Base-by-base conservation (phyloP, 2,888 invertebrate species). In the Poecilobothrus nobilitatus region DNA sequence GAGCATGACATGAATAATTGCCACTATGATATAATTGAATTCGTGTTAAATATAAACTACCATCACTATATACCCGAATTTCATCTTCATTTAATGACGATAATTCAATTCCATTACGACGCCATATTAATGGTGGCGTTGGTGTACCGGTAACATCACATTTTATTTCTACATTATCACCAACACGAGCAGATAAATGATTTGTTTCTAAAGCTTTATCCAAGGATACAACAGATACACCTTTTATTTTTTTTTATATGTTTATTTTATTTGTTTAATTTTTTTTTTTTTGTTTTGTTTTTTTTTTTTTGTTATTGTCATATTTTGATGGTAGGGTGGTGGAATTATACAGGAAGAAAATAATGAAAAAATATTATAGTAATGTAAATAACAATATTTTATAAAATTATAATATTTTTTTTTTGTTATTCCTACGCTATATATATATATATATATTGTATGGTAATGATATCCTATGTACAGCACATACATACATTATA, bases 131-230 rank as follows among this genome's bases (percentile, higher is more conserved):
- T 20, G 88, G 88, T 3, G 88, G 87, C 9, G 87, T 86, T 18
- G 89, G 89, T 22, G 87, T 87, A 20, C 89, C 89, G 33, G 86
- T 87, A 66, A 91, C 88, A 79, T 90, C 90, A 79, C 91, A 91
- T 78, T 89, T 89, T 74, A 91, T 87, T 80, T 91, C 90, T 67
- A 91, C 87, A 78, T 90, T 91, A 79, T 90, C 90, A 37, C 89
- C 90, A 21, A 90, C 88, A 66, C 89, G 84, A 4, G 90, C 90
- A 44, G 88, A 85, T 70, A 90, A 84, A 74, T 87, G 87, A 77
- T 89, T 89, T 67, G 87, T 85, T 78, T 89, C 88, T 68, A 90
- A 82, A 27, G 88, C 87, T 77, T 90, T 89, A 80, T 90, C 89
- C 79, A 90, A 78, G 0, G 88, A 86, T 18, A 89, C 89, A 33